These are phyloP conservation scores for Syritta pipiens DNA, from an alignment of 2,888 invertebrate species.

Conservation along the genomic window DNA sequence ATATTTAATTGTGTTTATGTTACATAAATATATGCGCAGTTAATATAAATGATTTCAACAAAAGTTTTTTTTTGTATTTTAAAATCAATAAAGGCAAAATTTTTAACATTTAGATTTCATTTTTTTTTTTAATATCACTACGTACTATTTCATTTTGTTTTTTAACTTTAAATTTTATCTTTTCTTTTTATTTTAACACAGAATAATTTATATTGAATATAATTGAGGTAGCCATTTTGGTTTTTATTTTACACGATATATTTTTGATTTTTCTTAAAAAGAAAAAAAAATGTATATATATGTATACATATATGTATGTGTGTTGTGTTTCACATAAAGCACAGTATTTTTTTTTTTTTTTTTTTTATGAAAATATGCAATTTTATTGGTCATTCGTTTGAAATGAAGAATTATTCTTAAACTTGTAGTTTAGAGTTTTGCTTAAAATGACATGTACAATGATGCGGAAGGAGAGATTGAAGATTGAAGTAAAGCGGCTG, in stretches of 20 bases:
- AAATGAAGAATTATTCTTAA: slow-evolving; percentile 10
- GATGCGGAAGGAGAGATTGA: no score
- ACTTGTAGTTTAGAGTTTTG: neutral
- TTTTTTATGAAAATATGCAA: neutral
- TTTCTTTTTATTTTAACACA: slow-evolving; percentile 26
- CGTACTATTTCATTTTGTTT: neutral
- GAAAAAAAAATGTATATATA: no score
- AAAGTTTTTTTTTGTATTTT: slow-evolving; percentile 37
- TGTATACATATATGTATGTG: no score
- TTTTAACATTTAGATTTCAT: slow-evolving; percentile 53
- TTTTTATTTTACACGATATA: slow-evolving; percentile 32
- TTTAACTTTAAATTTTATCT: neutral
- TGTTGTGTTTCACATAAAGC: neutral
- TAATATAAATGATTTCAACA: slow-evolving; percentile 15
- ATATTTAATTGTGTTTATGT: slow-evolving; percentile 37
- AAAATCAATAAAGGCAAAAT: slow-evolving; percentile 46
- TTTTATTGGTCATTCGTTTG: slow-evolving; percentile 27
- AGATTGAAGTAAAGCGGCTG: no score
- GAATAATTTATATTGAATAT: slow-evolving; percentile 32
- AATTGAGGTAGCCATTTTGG: slow-evolving; percentile 61
- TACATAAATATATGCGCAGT: slow-evolving; percentile 50
- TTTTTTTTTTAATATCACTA: slow-evolving; percentile 34
- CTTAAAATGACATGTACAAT: no score
- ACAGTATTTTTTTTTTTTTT: neutral
- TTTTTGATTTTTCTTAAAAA: slow-evolving; percentile 3